These are phyloP conservation scores for Phalanger gymnotis DNA, from an alignment of 2,797 vertebrate genomes.

Conservation along the genomic window DNA sequence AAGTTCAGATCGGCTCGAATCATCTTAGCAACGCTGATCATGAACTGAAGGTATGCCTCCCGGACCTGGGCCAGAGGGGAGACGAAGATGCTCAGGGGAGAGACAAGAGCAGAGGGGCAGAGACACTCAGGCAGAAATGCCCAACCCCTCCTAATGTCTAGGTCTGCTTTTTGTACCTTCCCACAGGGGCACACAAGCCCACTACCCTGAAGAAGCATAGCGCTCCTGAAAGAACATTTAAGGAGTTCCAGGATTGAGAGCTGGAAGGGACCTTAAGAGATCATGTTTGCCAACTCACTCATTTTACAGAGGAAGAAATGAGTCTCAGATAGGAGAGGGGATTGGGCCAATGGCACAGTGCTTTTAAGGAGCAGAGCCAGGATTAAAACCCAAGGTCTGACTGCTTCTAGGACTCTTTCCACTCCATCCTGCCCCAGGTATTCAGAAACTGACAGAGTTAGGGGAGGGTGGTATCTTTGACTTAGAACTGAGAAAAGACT, in stretches of 20 bases:
- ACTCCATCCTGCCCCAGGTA: neutral
- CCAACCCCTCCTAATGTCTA: rapidly evolving
- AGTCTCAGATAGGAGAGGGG: neutral
- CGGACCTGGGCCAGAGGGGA: conserved; percentile 86
- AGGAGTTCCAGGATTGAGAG: neutral
- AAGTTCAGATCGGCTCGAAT: conserved; percentile 91
- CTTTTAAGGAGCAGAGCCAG: neutral
- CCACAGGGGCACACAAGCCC: rapidly evolving
- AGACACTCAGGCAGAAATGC: neutral
- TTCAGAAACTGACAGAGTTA: neutral
- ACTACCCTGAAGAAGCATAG: neutral
- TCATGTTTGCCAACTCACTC: neutral
- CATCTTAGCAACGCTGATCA: conserved; percentile 92
- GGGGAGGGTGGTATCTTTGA: neutral
- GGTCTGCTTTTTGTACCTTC: neutral
- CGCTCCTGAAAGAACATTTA: neutral
- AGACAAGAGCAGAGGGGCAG: rapidly evolving
- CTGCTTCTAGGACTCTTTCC: neutral
- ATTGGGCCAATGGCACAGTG: neutral
- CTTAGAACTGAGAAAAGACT: neutral
- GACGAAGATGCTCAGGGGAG: rapidly evolving
- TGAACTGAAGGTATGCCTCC: conserved; percentile 95
- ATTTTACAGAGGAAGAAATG: neutral
- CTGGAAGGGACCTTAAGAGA: neutral
- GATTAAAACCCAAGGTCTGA: neutral